Percentiles rank a stretch among this genome's conserved stretches.
Evolutionary conservation across 2,797 vertebrate genomes (phyloP).

Genomic region (Triplophysa yarkandensis): DNA sequence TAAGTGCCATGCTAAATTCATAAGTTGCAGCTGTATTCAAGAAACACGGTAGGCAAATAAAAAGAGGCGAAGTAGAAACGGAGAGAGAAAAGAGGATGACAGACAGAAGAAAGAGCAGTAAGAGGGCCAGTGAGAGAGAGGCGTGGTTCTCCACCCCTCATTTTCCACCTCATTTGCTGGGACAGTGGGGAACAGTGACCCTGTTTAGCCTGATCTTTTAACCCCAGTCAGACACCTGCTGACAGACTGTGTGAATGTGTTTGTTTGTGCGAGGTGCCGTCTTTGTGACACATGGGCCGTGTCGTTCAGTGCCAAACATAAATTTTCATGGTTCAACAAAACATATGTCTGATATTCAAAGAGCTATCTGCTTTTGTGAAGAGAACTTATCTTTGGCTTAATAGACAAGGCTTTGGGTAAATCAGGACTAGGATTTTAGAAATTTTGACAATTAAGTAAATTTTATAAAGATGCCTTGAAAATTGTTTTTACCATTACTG

Average conservation of each 20-base stretch:
- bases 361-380: not conserved
- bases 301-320: not conserved
- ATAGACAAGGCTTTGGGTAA: too few species aligned
- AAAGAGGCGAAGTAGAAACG: constrained; percentile 41
- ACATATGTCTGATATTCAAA: constrained; percentile 15
- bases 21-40: constrained; percentile 80
- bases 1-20: constrained; percentile 78
- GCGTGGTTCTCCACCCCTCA: constrained; percentile 73
- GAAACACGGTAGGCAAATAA: constrained; percentile 52
- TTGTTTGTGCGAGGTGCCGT: not conserved
- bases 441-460: too few species aligned
- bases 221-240: constrained; percentile 78
- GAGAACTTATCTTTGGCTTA: too few species aligned
- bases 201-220: constrained; percentile 68
- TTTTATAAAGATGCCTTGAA: too few species aligned
- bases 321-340: constrained; percentile 15
- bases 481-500: too few species aligned
- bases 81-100: constrained; percentile 46
- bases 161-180: constrained; percentile 80
- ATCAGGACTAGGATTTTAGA: too few species aligned
- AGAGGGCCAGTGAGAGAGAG: constrained; percentile 62
- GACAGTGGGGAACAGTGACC: constrained; percentile 73
- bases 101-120: constrained; percentile 57
- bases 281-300: not conserved
- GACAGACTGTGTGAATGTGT: constrained; percentile 48